A percentile compares a stretch with the other conserved stretches of the same genome.
Evolutionary conservation across 37 sponge, comb jelly and placozoan genomes (phyloP).

Genomic region (Geodia barretti): DNA sequence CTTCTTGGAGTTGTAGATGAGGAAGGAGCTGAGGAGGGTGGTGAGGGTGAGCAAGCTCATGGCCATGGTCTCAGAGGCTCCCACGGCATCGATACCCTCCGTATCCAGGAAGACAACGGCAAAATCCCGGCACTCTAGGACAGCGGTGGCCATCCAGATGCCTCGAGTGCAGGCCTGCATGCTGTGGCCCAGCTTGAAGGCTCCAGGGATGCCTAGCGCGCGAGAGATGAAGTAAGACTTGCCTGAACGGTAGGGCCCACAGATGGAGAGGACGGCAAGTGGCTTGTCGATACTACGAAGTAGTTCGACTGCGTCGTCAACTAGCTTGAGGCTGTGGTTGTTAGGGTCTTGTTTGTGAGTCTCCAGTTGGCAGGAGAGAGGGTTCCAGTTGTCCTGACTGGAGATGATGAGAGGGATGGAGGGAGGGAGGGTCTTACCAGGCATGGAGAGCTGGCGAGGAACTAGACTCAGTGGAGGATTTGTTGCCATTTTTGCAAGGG

Average conservation of each 20-base stretch:
- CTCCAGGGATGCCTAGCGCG: constrained; percentile 6
- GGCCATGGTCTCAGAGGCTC: not conserved
- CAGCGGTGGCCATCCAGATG: constrained; percentile 36
- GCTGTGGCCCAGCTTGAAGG: constrained; percentile 32
- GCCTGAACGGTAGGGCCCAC: constrained; percentile 42
- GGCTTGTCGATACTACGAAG: constrained; percentile 19
- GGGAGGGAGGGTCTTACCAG: not conserved
- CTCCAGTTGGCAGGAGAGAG: too few species aligned
- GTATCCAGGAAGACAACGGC: constrained; percentile 17
- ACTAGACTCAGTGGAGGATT: too few species aligned
- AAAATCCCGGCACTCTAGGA: constrained; percentile 14
- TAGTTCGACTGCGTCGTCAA: constrained; percentile 12
- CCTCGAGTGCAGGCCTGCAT: constrained; percentile 22
- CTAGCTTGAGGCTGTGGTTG: not conserved
- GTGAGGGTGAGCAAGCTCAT: not conserved
- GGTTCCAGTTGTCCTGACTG: not conserved
- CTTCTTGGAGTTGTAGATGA: constrained; percentile 18
- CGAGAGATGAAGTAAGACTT: constrained; percentile 48
- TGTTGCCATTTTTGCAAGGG: too few species aligned
- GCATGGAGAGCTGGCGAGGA: too few species aligned
- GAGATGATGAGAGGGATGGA: constrained; percentile 16
- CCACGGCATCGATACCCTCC: constrained; percentile 13
- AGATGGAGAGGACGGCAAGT: constrained; percentile 24
- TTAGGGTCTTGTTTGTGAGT: too few species aligned
- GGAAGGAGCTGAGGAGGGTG: not conserved